A percentile compares a stretch with the other conserved stretches of the same genome.
Evolutionary conservation across 2,113 vertebrate species (phyloP).

Genomic region (Heterochromis multidens): DNA sequence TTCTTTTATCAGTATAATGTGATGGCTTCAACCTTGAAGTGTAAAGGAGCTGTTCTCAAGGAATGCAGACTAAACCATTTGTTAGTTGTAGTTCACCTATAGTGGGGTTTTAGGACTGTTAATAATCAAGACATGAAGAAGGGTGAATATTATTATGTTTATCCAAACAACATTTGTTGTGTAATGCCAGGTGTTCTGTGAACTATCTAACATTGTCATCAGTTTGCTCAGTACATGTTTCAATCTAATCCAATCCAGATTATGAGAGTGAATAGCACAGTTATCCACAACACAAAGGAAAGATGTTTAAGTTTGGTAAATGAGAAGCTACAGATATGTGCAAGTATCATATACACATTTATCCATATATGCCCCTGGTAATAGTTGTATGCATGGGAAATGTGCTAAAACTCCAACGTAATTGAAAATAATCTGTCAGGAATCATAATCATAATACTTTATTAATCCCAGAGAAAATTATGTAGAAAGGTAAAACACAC

Average conservation of each 20-base stretch:
- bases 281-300: background rate
- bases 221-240: background rate
- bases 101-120: background rate
- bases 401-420: too few relatives aligned
- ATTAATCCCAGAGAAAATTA: too few relatives aligned
- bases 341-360: background rate
- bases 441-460: too few relatives aligned
- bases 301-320: background rate
- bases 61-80: background rate
- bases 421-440: too few relatives aligned
- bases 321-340: background rate
- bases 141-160: background rate
- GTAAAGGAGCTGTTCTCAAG: background rate
- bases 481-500: too few relatives aligned
- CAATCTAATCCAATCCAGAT: background rate
- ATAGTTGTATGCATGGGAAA: too few relatives aligned
- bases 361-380: background rate
- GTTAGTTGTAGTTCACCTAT: background rate
- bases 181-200: background rate
- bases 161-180: background rate
- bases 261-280: background rate
- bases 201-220: background rate
- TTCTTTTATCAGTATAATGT: background rate
- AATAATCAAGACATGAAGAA: background rate
- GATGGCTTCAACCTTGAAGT: too few relatives aligned